These are phyloP conservation scores for Crossocerus cetratus DNA, from an alignment of 2,888 invertebrate species.

Conservation along the genomic window DNA sequence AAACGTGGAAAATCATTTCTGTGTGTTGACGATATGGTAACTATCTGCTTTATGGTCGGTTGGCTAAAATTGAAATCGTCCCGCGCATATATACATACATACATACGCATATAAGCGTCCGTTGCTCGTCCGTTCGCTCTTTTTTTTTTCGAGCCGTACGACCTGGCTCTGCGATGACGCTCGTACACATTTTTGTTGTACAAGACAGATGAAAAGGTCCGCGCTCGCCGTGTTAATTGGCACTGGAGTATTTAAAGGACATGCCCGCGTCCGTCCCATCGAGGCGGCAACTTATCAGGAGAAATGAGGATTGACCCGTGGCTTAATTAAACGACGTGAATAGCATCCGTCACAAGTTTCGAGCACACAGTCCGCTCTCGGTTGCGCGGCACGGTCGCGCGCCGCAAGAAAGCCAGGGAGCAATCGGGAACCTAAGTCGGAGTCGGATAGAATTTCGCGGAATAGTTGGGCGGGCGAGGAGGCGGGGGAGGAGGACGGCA, in stretches of 20 bases:
- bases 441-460: background rate
- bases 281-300: no score
- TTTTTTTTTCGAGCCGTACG: no score
- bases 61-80: slow-evolving; percentile 19
- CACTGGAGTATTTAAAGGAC: no score
- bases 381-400: no score
- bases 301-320: no score
- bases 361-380: no score
- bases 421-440: background rate
- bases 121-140: background rate
- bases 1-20: slow-evolving; percentile 5
- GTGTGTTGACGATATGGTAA: background rate
- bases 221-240: no score
- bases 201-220: no score
- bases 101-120: background rate
- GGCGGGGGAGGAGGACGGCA: background rate
- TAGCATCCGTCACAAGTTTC: no score
- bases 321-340: no score
- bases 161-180: background rate
- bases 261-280: no score
- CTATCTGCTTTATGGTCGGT: slow-evolving; percentile 17
- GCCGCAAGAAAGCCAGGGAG: background rate
- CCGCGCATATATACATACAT: slow-evolving; percentile 14
- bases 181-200: background rate
- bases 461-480: background rate